Evolutionary conservation across 2,888 invertebrate species (phyloP), one percentile per base, ranked within the genome.

Genomic region (Heliconius cydno): DNA sequence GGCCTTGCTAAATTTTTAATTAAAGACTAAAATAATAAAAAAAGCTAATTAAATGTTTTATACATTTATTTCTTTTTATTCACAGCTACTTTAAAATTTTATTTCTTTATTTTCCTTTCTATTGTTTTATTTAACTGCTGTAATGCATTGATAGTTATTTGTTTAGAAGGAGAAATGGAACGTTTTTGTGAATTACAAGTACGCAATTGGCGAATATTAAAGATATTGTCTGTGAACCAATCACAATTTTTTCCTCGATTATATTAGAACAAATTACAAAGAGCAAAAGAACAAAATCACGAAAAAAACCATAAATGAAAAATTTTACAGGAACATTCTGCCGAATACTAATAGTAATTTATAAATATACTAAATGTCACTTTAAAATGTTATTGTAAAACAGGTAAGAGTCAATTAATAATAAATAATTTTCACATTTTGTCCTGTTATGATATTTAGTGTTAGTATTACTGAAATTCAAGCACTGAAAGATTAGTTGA

Each of bases 321-420:
- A 89, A 88, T 87, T 87, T 87, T 86, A 86, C 87, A 89, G 87
- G 88, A 89, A 88, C 85, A 87, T 86, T 88, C 85, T 88, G 88
- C 88, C 87, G 87, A 88, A 90, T 89, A 84, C 72, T 67, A 84
- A 86, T 89, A 84, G 77, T 63, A 84, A 86, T 84, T 84, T 86
- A 83, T 84, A 81, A 70, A 77, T 70, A 73, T 60, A 76, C 82
- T 84, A 82, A 82, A 84, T 87, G 83, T 88, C 88, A 87, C 84
- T 83, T 79, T 81, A 89, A 84, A 89, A 92, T 89, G 89, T 86
- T 88, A 85, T 85, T 89, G 80, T 94, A 90, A 89, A 85, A 83
- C 87, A 91, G 94, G 94, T 94, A 90, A 90, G 91, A 73, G 57
- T 70, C 28, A 57, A 65, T 60, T 65, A 3, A n/a, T 15, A 78